phyloP scores from a whole-genome alignment of 2,113 vertebrate genomes.

The Vulpes vulpes region DNA sequence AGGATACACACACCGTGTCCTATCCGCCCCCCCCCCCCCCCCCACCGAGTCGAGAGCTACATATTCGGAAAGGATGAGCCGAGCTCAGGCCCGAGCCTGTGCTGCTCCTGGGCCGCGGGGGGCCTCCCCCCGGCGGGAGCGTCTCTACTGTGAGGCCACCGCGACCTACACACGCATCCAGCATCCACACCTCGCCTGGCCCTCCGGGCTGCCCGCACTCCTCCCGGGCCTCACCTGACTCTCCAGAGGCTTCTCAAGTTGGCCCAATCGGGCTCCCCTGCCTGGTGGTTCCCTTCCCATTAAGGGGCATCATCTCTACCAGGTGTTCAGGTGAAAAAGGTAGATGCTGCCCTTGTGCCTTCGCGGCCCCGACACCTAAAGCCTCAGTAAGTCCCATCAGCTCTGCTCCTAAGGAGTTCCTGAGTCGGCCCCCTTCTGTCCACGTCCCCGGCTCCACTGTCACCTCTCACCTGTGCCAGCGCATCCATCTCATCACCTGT shows the following conservation, averaged over 20 bases:
- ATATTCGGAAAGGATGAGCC: background rate
- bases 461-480: background rate
- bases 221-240: background rate
- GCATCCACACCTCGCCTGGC: background rate
- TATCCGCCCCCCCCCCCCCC: too few species aligned
- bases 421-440: background rate
- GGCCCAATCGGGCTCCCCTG: background rate
- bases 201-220: background rate
- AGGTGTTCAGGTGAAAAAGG: background rate
- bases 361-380: background rate
- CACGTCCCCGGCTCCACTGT: accelerated
- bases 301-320: background rate
- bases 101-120: accelerated
- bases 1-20: too few species aligned
- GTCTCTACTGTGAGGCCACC: accelerated
- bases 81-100: background rate
- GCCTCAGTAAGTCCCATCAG: background rate
- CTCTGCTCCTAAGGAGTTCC: background rate
- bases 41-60: background rate
- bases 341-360: background rate
- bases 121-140: accelerated
- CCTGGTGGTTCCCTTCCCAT: accelerated
- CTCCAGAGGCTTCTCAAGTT: background rate
- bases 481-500: background rate
- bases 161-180: background rate